phyloP scores from a whole-genome alignment of 2,888 invertebrate species.

The Catocala fraxini region DNA sequence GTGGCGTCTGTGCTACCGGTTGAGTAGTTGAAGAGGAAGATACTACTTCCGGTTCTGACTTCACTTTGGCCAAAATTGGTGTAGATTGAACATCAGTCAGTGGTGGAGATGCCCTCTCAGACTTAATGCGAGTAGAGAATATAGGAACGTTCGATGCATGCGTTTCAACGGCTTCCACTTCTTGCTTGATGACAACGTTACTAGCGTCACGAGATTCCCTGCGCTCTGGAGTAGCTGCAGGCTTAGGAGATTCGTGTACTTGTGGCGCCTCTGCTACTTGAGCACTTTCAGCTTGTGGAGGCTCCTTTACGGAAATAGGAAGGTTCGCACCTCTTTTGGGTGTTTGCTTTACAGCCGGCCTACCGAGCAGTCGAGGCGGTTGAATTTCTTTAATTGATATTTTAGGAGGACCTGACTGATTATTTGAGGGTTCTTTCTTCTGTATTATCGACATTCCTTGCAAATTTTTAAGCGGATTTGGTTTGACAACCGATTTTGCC shows the following conservation, averaged over 20 bases:
- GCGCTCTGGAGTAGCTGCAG: conserved; percentile 51
- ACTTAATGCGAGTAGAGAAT: conserved; percentile 74
- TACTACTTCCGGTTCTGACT: conserved; percentile 69
- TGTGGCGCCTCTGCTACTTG: conserved; percentile 14
- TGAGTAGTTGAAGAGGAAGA: conserved; percentile 27
- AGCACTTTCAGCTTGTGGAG: conserved; percentile 45
- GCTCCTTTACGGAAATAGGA: conserved; percentile 57
- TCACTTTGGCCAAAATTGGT: conserved; percentile 71
- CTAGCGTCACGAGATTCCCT: conserved; percentile 59
- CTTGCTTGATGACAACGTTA: conserved; percentile 77
- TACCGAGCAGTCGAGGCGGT: conserved; percentile 54
- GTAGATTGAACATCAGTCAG: conserved; percentile 55
- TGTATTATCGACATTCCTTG: conserved; percentile 58
- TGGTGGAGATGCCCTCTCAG: conserved; percentile 74
- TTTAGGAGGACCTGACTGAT: conserved; percentile 54
- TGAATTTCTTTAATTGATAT: conserved; percentile 53
- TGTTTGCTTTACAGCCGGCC: conserved; percentile 79
- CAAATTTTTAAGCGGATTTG: conserved; percentile 56
- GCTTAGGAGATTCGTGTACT: conserved; percentile 16
- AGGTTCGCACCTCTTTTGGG: conserved; percentile 73
- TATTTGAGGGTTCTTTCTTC: conserved; percentile 53
- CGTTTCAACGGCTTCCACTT: conserved; percentile 61
- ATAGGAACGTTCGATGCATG: conserved; percentile 62
- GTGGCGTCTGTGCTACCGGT: conserved; percentile 15
- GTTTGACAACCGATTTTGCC: conserved; percentile 30